These are phyloP conservation scores for Mesoclemmys tuberculata DNA, from an alignment of 2,113 vertebrate genomes.

Conservation along the genomic window DNA sequence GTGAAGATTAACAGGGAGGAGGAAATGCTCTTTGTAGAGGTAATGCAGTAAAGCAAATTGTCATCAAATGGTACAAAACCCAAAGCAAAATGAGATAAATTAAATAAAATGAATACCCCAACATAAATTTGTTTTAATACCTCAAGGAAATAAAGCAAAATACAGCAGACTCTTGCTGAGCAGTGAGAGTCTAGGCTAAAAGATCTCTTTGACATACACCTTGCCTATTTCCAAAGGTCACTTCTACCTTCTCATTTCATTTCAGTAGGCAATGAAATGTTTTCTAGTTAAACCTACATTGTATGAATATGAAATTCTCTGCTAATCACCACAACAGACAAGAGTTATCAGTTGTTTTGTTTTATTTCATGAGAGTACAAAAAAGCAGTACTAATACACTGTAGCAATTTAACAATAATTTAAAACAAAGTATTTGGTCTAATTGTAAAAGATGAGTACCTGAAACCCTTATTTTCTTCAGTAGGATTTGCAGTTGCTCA, in stretches of 20 bases:
- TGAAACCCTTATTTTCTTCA: background rate
- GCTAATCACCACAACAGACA: background rate
- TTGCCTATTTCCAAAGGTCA: background rate
- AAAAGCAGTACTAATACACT: background rate
- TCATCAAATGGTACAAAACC: background rate
- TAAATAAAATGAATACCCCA: background rate
- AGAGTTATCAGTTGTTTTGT: background rate
- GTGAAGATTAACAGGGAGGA: slow-evolving; percentile 82
- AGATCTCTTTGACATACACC: background rate
- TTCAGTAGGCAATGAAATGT: background rate
- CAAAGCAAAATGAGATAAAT: background rate
- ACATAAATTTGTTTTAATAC: background rate
- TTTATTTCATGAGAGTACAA: background rate
- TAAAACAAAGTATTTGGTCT: background rate
- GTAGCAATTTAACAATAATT: background rate
- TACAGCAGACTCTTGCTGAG: background rate
- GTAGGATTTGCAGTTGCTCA: background rate
- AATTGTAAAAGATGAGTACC: background rate
- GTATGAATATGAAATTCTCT: fast-evolving
- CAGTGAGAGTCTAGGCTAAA: background rate
- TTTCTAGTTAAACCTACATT: background rate
- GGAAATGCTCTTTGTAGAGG: slow-evolving; percentile 80
- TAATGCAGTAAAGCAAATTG: slow-evolving; percentile 25
- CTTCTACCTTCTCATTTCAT: background rate
- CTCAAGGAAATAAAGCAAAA: background rate